Evolutionary conservation across 2,797 vertebrate genomes (phyloP).

Genomic region (Danio jaintianensis): DNA sequence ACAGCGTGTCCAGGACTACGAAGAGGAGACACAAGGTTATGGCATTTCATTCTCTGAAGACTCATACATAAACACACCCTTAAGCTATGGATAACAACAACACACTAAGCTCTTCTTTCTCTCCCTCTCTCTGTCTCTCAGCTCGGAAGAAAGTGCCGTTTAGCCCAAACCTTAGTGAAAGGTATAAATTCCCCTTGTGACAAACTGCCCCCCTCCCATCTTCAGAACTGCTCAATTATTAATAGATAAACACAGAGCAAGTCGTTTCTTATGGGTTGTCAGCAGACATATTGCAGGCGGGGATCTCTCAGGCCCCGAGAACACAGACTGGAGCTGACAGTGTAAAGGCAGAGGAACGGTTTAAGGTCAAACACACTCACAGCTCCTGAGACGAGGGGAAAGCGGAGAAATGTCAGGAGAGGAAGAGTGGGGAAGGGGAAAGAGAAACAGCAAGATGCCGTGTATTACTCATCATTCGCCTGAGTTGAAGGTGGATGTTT

Average conservation of each 20-base stretch:
- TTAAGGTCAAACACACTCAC: constrained; percentile 77
- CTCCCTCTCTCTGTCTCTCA: constrained; percentile 22
- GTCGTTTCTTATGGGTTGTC: constrained; percentile 75
- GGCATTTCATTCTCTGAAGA: constrained; percentile 48
- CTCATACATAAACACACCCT: constrained; percentile 63
- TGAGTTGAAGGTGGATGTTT: constrained; percentile 63
- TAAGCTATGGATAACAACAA: constrained; percentile 59
- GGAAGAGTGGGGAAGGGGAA: constrained; percentile 60
- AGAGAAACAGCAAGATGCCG: constrained; percentile 63
- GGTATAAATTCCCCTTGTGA: constrained; percentile 68
- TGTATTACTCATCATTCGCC: constrained; percentile 76
- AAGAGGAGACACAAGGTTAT: constrained; percentile 47
- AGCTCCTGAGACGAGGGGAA: constrained; percentile 41
- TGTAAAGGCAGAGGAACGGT: constrained; percentile 74
- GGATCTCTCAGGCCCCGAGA: constrained; percentile 70
- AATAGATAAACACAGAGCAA: constrained; percentile 78
- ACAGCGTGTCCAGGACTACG: constrained; percentile 25
- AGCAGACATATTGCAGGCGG: constrained; percentile 72
- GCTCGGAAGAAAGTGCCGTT: constrained; percentile 64
- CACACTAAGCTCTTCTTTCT: constrained; percentile 36
- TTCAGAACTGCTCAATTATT: constrained; percentile 80
- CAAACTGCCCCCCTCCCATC: constrained; percentile 65
- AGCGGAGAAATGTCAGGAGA: constrained; percentile 58
- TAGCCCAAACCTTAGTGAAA: constrained; percentile 68
- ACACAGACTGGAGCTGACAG: constrained; percentile 70